Base-by-base conservation (phyloP, 2,888 invertebrate genomes). In the Panzeria rudis region DNA sequence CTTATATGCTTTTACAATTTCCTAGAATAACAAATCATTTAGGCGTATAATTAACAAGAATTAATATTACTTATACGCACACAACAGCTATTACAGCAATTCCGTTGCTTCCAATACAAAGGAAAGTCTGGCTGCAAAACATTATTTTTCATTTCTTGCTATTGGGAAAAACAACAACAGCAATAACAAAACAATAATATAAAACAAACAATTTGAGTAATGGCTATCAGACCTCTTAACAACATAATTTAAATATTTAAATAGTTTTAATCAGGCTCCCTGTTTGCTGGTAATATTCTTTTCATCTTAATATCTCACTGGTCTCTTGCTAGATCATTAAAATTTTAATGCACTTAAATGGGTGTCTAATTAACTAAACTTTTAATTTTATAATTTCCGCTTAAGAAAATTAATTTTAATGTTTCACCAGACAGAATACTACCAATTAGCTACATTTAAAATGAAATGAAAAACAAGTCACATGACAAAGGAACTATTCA, bases 321-420 rank as follows among this genome's bases (percentile, higher is more conserved):
- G 20, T 9, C 11, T 25, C 8, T 38, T 25, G 25, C 9, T 13
- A 0, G 32, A 9, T 11, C 13, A 11, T 29, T 47, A 8, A 44
- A 25, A 25, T 23, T 38, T 62, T 13, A 5, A 52, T 50, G 29
- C 5, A 29, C 29, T 75, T 75, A 17, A 29, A 6, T 17, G 52
- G 23, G 3, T 38, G 17, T 17, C 15, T 66, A 64, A 64, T 72
- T 79, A 71, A 35, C 17, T 50, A 32, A 64, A 72, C n/a, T 47
- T 23, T 52, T 62, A 44, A 62, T 44, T 35, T 62, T 35, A 32
- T 35, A 59, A 68, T 50, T 59, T 56, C 38, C 52, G 13, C 68
- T 61, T 13, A 68, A 23, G 32, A 11, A 68, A 68, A 47, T 75
- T 17, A 75, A 81, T 41, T 59, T 44, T 44, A 32, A 23, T 59